These are phyloP conservation scores for Oryzias woworae DNA, from an alignment of 2,113 vertebrate genomes.

Conservation along the genomic window DNA sequence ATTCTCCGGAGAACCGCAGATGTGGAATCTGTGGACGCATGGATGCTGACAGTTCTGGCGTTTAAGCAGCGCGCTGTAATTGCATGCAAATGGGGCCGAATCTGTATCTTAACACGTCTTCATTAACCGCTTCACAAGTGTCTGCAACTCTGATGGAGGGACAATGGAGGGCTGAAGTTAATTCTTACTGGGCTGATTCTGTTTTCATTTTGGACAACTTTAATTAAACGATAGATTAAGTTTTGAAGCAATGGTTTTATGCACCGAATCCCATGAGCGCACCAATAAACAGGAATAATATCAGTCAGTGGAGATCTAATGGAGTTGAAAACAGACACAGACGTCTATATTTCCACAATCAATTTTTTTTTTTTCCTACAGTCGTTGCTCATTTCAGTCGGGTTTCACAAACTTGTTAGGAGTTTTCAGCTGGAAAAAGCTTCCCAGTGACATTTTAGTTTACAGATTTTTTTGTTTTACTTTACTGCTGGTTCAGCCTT, in stretches of 20 bases:
- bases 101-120: slow-evolving; percentile 77
- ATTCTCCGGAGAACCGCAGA: slow-evolving; percentile 81
- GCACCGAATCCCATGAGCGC: slow-evolving; percentile 85
- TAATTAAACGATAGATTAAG: slow-evolving; percentile 96
- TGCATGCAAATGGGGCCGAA: slow-evolving; percentile 75
- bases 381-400: slow-evolving; percentile 7
- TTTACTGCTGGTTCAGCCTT: too few species aligned
- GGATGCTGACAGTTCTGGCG: slow-evolving; percentile 76
- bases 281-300: slow-evolving; percentile 87
- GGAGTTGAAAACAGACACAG: slow-evolving; percentile 80
- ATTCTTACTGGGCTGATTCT: slow-evolving; percentile 80
- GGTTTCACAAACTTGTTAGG: background rate
- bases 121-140: slow-evolving; percentile 64
- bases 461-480: too few species aligned
- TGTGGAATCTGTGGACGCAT: slow-evolving; percentile 78
- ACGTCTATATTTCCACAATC: slow-evolving; percentile 36
- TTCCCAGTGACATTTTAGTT: too few species aligned
- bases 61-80: slow-evolving; percentile 75
- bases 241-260: slow-evolving; percentile 83
- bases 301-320: slow-evolving; percentile 86
- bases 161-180: slow-evolving; percentile 81
- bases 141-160: slow-evolving; percentile 66
- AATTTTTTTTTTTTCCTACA: background rate
- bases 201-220: slow-evolving; percentile 87
- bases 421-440: background rate